Conservation (phyloP, 2,113 vertebrate species). For the Brachyhypopomus gauderio region DNA sequence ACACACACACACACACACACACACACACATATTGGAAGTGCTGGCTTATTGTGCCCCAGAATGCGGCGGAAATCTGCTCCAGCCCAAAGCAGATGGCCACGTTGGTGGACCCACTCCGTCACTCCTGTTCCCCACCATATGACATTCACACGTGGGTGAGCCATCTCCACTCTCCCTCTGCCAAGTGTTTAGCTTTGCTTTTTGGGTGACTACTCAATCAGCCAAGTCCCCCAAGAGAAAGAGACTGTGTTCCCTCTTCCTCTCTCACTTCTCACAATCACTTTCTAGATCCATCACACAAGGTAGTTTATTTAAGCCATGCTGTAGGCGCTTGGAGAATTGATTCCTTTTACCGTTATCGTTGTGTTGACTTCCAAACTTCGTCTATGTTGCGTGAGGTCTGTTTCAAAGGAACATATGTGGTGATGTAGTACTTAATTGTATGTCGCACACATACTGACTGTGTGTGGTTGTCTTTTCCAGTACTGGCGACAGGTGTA, state of each 20-base stretch:
- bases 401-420: background rate
- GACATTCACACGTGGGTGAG: slow-evolving; percentile 75
- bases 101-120: slow-evolving; percentile 71
- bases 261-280: slow-evolving; percentile 9
- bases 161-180: slow-evolving; percentile 64
- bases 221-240: slow-evolving; percentile 71
- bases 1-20: slow-evolving; percentile 17
- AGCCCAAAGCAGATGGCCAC: slow-evolving; percentile 76
- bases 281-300: slow-evolving; percentile 16
- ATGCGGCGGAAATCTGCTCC: slow-evolving; percentile 77
- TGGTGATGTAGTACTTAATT: too few species aligned
- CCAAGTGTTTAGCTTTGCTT: slow-evolving; percentile 72
- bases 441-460: too few species aligned
- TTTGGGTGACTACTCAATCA: slow-evolving; percentile 69
- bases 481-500: slow-evolving; percentile 97
- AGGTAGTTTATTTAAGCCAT: slow-evolving; percentile 30
- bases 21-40: slow-evolving; percentile 71
- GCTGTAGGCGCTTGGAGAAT: background rate
- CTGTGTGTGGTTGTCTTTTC: slow-evolving; percentile 6
- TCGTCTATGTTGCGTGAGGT: background rate
- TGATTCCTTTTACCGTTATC: slow-evolving; percentile 28
- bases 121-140: slow-evolving; percentile 78
- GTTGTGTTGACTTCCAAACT: background rate
- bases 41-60: slow-evolving; percentile 75
- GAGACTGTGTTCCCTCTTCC: slow-evolving; percentile 35